These are phyloP conservation scores for Achlya flavicornis DNA, from an alignment of 2,888 invertebrate species.

Conservation along the genomic window DNA sequence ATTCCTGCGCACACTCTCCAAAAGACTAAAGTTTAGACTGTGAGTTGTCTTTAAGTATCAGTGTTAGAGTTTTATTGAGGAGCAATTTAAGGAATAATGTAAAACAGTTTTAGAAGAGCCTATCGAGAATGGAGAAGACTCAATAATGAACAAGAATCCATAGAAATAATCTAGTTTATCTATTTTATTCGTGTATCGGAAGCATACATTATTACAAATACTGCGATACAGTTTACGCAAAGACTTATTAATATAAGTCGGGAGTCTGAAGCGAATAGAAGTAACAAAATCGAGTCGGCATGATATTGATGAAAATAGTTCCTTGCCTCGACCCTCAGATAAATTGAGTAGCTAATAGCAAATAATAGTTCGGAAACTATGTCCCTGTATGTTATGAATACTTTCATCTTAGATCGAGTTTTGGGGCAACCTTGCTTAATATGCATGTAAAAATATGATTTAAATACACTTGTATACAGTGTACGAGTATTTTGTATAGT, in stretches of 20 bases:
- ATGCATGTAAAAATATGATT: background rate
- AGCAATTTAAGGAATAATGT: too few species aligned
- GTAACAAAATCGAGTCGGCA: conserved; percentile 16
- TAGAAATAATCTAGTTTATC: background rate
- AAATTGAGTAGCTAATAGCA: conserved; percentile 30
- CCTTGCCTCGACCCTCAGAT: conserved; percentile 14
- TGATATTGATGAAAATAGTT: conserved; percentile 31
- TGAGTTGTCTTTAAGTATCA: too few species aligned
- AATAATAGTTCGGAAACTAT: conserved; percentile 32
- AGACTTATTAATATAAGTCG: background rate
- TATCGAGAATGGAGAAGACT: too few species aligned
- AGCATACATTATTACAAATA: background rate
- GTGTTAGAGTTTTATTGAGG: too few species aligned
- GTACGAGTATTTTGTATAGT: too few species aligned
- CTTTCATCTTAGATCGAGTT: background rate
- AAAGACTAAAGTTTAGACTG: too few species aligned
- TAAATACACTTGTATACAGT: background rate
- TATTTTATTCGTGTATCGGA: background rate
- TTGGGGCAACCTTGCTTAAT: background rate
- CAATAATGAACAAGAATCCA: background rate
- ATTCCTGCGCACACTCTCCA: too few species aligned
- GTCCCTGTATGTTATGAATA: conserved; percentile 13
- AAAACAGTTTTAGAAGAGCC: too few species aligned
- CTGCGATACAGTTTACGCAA: background rate
- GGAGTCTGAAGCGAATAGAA: background rate